Conservation (phyloP, 1,140 invertebrate genomes). For the Camponotus vicinus region DNA sequence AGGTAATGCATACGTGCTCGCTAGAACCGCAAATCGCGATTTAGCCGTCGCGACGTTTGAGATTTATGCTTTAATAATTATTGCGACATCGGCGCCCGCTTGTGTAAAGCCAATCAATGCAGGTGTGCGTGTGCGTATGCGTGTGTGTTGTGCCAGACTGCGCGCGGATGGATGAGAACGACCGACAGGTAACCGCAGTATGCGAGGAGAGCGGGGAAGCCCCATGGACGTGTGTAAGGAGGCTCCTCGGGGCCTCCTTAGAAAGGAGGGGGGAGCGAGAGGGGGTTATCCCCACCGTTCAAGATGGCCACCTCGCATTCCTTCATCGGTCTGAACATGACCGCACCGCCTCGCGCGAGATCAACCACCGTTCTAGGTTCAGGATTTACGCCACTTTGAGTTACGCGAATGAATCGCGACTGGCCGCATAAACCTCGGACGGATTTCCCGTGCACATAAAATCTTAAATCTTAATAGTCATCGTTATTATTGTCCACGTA, state of each 20-base stretch:
- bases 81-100: constrained; percentile 80
- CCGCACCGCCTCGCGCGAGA: constrained; percentile 52
- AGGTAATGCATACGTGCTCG: background rate
- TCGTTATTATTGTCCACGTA: background rate
- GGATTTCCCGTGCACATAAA: background rate
- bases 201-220: constrained; percentile 41
- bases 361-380: constrained; percentile 53
- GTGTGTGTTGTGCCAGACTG: constrained; percentile 49
- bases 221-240: constrained; percentile 65
- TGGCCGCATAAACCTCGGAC: background rate
- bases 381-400: constrained; percentile 55
- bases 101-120: constrained; percentile 71
- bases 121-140: constrained; percentile 66
- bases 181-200: constrained; percentile 67
- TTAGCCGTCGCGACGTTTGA: constrained; percentile 52
- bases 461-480: background rate
- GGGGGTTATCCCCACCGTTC: constrained; percentile 72
- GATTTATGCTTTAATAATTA: constrained; percentile 84
- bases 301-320: constrained; percentile 84
- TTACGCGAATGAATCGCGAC: constrained; percentile 30
- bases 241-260: constrained; percentile 77
- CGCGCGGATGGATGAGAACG: constrained; percentile 72
- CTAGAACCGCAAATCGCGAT: constrained; percentile 11
- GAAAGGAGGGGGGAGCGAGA: constrained; percentile 69
- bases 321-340: constrained; percentile 67